These are phyloP conservation scores for Nymphalis io DNA, from an alignment of 1,140 invertebrate genomes.

Conservation along the genomic window DNA sequence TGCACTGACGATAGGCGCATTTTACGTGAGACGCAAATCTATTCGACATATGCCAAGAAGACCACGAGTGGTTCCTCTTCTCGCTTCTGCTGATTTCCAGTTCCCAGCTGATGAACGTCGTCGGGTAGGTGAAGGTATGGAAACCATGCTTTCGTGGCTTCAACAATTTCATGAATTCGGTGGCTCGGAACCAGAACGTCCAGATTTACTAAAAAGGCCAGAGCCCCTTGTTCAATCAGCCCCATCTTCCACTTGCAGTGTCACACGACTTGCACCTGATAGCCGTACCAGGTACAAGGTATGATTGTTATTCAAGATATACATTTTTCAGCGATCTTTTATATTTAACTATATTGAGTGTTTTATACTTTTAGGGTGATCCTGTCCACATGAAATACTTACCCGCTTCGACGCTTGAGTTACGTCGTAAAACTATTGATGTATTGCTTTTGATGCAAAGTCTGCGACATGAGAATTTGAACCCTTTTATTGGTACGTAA, in stretches of 20 bases:
- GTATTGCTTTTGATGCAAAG: constrained; percentile 90
- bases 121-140: constrained; percentile 88
- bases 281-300: constrained; percentile 90
- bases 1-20: constrained; percentile 34
- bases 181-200: constrained; percentile 89
- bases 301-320: constrained; percentile 49
- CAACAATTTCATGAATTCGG: constrained; percentile 90
- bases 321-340: not conserved
- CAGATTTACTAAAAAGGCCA: constrained; percentile 89
- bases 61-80: constrained; percentile 41
- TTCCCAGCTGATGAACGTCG: constrained; percentile 63
- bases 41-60: constrained; percentile 32
- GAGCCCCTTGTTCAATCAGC: constrained; percentile 79
- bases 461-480: constrained; percentile 94
- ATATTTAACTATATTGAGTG: not conserved
- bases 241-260: constrained; percentile 83
- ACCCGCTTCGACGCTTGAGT: constrained; percentile 83
- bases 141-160: constrained; percentile 90
- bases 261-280: constrained; percentile 85
- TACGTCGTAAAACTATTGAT: constrained; percentile 90
- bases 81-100: constrained; percentile 52
- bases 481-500: constrained; percentile 86
- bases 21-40: constrained; percentile 30
- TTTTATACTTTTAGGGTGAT: constrained; percentile 84
- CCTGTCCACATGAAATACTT: constrained; percentile 91